Base-by-base conservation (phyloP, 2,797 vertebrate species). In the Catamblyrhynchus diadema region DNA sequence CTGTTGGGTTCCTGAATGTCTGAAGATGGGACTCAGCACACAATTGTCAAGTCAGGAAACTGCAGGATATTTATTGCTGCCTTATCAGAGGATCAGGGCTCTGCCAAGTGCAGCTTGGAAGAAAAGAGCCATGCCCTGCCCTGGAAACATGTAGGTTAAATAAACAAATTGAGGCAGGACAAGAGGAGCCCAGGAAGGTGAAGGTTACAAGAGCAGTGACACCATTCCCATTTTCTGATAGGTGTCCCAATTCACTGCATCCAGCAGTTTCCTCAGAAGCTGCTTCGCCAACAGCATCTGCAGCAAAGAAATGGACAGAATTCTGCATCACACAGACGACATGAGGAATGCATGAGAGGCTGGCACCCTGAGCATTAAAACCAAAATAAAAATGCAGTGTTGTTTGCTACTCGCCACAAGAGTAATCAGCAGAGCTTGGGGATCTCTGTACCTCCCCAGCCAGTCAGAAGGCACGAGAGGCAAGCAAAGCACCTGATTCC, bases 171-270 rank as follows among this genome's bases (percentile, higher is more conserved):
- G 32, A 72, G n/a, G 22, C 8, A 69, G 24, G 47, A 50, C 72
- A 82, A 50, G 0, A 59, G 12, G 20, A 89, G 16, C 37, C 67
- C 41, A 44, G 71, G 64, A 89, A 66, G 54, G 51, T n/a, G 61
- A 67, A 74, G 65, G 59, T 45, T 57, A 42, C 27, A 57, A 17
- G 28, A 37, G 32, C 11, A 92, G 9, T 12, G 37, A 64, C 13
- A 32, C 7, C 5, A 67, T 33, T 64, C 7, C 2, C 0, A 0
- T 33, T n/a, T 61, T 42, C 35, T 1, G 4, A 22, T 30, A 66
- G 16, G 4, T 57, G 22, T 71, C 66, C 45, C 42, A 67, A 7
- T 19, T 19, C 27, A 45, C 5, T 9, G 14, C 20, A 53, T 6
- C 8, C 48, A 35, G 25, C 3, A 53, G 24, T 59, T 88, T 74